Conservation (phyloP, 1,140 invertebrate species). For the Drosophila albomicans region DNA sequence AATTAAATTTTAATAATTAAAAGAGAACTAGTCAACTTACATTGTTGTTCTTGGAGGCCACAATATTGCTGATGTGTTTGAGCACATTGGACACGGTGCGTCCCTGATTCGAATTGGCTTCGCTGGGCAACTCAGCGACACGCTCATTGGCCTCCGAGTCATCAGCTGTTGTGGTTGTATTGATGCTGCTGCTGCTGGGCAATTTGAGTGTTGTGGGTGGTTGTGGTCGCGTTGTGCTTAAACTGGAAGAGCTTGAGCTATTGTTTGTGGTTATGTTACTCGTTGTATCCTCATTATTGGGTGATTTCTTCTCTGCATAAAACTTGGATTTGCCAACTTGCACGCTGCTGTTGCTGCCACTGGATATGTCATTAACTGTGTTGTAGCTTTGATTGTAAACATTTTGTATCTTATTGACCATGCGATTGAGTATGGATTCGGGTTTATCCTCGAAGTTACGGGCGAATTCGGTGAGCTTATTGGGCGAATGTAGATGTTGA, state of each 20-base stretch:
- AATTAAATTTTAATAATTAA: background rate
- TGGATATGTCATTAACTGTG: slow-evolving; percentile 81
- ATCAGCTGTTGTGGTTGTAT: slow-evolving; percentile 31
- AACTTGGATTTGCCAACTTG: slow-evolving; percentile 75
- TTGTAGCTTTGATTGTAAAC: slow-evolving; percentile 84
- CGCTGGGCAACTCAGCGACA: slow-evolving; percentile 78
- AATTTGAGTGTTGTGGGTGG: slow-evolving; percentile 61
- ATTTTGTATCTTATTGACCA: slow-evolving; percentile 84
- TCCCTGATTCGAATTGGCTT: slow-evolving; percentile 86
- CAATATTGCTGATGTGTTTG: slow-evolving; percentile 91
- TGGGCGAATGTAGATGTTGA: slow-evolving; percentile 89
- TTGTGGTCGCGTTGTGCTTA: slow-evolving; percentile 45
- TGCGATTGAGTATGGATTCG: slow-evolving; percentile 76
- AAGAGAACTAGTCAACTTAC: slow-evolving; percentile 86
- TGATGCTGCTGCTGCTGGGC: slow-evolving; percentile 27
- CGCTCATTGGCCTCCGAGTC: slow-evolving; percentile 64
- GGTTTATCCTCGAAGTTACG: slow-evolving; percentile 85
- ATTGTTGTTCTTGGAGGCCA: slow-evolving; percentile 90
- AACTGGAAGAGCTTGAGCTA: slow-evolving; percentile 37
- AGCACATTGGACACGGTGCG: slow-evolving; percentile 92
- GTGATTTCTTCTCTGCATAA: slow-evolving; percentile 48
- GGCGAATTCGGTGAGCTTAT: slow-evolving; percentile 91
- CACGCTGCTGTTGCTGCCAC: slow-evolving; percentile 44
- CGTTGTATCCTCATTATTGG: slow-evolving; percentile 29
- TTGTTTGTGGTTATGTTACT: slow-evolving; percentile 10